Evolutionary conservation across 1,140 invertebrate species (phyloP).

Genomic region (Intoshia linei): DNA sequence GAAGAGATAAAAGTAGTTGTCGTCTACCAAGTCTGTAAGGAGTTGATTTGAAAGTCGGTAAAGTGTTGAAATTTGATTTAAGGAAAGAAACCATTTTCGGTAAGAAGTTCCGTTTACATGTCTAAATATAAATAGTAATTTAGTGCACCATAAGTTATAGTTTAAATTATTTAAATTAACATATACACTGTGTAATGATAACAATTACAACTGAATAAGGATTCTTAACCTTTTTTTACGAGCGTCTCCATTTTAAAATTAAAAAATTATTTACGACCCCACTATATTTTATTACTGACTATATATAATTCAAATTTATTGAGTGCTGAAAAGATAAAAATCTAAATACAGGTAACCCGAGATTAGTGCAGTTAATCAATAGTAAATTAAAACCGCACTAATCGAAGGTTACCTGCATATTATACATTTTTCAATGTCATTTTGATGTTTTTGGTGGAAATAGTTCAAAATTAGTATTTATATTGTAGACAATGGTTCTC

Average conservation of each 20-base stretch:
- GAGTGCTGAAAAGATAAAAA: too few relatives aligned
- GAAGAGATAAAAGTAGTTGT: conserved; percentile 95
- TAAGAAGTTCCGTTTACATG: conserved; percentile 88
- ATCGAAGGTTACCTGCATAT: too few relatives aligned
- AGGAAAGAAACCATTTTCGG: conserved; percentile 57
- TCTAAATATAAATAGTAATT: conserved; percentile 24
- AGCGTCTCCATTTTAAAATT: not conserved
- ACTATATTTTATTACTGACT: too few relatives aligned
- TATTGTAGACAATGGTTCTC: too few relatives aligned
- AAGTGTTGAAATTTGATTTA: conserved; percentile 81
- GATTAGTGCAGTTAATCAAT: too few relatives aligned
- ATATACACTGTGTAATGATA: not conserved
- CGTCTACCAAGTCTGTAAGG: conserved; percentile 83
- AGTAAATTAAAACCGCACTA: too few relatives aligned
- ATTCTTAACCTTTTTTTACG: not conserved
- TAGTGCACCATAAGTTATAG: not conserved
- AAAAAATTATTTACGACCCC: too few relatives aligned
- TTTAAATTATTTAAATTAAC: not conserved
- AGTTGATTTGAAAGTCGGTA: conserved; percentile 86
- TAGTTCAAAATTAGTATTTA: too few relatives aligned
- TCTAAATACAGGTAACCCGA: too few relatives aligned
- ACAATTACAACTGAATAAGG: not conserved
- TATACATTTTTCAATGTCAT: too few relatives aligned
- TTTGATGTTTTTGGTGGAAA: too few relatives aligned
- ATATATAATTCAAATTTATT: too few relatives aligned